Evolutionary conservation across 2,797 vertebrate species (phyloP).

Genomic region (Glyptemys insculpta): DNA sequence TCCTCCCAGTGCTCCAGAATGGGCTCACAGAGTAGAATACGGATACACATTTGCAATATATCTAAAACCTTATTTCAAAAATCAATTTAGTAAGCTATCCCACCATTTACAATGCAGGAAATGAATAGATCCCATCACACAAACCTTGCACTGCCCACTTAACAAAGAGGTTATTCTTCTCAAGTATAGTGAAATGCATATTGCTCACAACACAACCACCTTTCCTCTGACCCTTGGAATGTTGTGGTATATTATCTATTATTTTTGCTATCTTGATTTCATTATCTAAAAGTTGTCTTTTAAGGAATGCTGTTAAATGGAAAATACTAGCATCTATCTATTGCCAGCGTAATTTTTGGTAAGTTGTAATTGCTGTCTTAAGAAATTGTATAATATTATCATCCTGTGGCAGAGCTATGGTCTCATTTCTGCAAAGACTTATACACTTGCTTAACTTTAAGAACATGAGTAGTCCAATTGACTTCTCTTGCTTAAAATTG

Average conservation of each 20-base stretch:
- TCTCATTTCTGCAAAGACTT: slow-evolving; percentile 58
- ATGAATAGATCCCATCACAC: slow-evolving; percentile 30
- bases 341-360: slow-evolving; percentile 3
- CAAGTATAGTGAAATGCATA: slow-evolving; percentile 47
- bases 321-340: slow-evolving; percentile 27
- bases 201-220: slow-evolving; percentile 32
- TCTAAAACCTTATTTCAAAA: neutral
- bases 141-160: slow-evolving; percentile 22
- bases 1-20: neutral
- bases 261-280: neutral
- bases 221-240: slow-evolving; percentile 4
- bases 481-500: neutral
- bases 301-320: slow-evolving; percentile 9
- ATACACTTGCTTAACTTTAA: neutral
- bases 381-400: neutral
- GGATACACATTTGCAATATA: neutral
- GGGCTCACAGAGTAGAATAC: neutral
- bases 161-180: slow-evolving; percentile 31
- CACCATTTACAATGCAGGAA: slow-evolving; percentile 40
- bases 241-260: neutral
- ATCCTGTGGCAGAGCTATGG: slow-evolving; percentile 41
- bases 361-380: slow-evolving; percentile 15
- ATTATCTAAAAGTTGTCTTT: slow-evolving; percentile 24
- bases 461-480: neutral
- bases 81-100: slow-evolving; percentile 43